phyloP scores from a whole-genome alignment of 2,888 invertebrate genomes.

The Caenorhabditis wallacei region DNA sequence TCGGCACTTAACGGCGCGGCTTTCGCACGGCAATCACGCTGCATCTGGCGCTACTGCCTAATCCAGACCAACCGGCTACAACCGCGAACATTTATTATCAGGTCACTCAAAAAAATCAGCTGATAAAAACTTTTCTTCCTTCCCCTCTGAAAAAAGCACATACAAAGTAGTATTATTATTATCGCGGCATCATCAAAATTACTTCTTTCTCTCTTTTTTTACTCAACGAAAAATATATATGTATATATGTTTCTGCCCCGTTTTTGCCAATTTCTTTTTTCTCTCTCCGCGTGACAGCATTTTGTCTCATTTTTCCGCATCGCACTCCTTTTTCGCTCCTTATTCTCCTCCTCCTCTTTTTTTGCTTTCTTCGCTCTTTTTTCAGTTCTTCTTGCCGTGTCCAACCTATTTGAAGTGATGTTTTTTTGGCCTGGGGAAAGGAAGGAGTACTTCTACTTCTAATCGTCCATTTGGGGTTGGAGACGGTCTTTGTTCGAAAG shows the following conservation, averaged over 20 bases:
- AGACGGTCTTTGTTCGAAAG: constrained; percentile 30
- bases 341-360: too few relatives aligned
- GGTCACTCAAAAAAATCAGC: too few relatives aligned
- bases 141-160: too few relatives aligned
- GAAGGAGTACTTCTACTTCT: not conserved
- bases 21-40: too few relatives aligned
- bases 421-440: not conserved
- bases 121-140: too few relatives aligned
- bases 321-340: constrained; percentile 16
- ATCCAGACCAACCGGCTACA: too few relatives aligned
- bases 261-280: not conserved
- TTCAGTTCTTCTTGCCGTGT: constrained; percentile 1
- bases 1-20: too few relatives aligned
- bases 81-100: too few relatives aligned
- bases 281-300: constrained; percentile 45
- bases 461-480: constrained; percentile 18
- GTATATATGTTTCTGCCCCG: not conserved
- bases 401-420: constrained; percentile 27
- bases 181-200: not conserved
- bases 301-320: constrained; percentile 38
- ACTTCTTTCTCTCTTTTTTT: not conserved
- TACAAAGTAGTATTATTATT: too few relatives aligned
- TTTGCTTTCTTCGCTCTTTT: too few relatives aligned
- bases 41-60: too few relatives aligned
- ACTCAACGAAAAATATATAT: not conserved